A percentile compares a stretch with the other conserved stretches of the same genome.
These are phyloP conservation scores for Drosophila emarginata DNA, from an alignment of 2,888 invertebrate genomes.

Conservation along the genomic window DNA sequence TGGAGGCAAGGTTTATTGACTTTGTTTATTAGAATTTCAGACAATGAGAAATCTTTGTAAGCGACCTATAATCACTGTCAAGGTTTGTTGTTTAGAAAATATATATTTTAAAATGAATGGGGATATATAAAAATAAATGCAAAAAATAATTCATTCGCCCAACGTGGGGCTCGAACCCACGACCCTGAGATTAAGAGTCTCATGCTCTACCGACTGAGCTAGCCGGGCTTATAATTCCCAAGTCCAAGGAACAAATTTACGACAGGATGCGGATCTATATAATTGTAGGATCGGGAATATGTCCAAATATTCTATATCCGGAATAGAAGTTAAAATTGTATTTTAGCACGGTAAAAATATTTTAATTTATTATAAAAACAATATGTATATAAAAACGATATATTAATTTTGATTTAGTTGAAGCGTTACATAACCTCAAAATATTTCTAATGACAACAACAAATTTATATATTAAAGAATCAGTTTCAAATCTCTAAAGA, in stretches of 20 bases:
- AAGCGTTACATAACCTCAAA: too few species aligned
- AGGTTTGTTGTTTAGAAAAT: conserved; percentile 13
- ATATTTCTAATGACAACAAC: too few species aligned
- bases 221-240: conserved; percentile 56
- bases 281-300: background rate
- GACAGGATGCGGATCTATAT: background rate
- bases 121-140: background rate
- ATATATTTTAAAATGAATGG: background rate
- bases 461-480: too few species aligned
- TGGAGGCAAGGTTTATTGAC: background rate
- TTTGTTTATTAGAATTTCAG: background rate
- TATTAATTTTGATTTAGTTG: too few species aligned
- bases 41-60: conserved; percentile 49
- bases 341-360: background rate
- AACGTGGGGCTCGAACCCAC: conserved; percentile 78
- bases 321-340: background rate
- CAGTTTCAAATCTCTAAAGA: too few species aligned
- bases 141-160: conserved; percentile 46
- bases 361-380: too few species aligned
- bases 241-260: background rate
- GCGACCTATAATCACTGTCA: conserved; percentile 27
- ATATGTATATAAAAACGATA: too few species aligned
- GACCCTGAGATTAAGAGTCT: conserved; percentile 70
- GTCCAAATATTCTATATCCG: background rate
- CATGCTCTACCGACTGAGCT: conserved; percentile 77